phyloP scores from a whole-genome alignment of 1,140 invertebrate species.

The Dysdera silvatica region DNA sequence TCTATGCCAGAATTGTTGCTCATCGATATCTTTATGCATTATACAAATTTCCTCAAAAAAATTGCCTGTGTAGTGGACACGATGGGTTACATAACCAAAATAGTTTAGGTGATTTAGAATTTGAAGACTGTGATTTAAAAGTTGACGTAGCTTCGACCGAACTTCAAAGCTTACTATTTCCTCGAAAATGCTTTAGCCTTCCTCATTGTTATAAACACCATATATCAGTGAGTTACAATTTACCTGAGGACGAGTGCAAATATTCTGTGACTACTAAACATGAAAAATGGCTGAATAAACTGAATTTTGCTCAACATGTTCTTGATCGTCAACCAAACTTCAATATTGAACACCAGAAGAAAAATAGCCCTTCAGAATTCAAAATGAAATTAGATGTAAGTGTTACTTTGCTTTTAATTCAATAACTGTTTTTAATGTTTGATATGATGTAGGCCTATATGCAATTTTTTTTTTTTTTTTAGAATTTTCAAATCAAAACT shows the following conservation, averaged over 20 bases:
- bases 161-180: neutral
- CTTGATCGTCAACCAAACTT: no score
- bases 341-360: neutral
- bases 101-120: no score
- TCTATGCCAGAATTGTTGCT: neutral
- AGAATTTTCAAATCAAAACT: no score
- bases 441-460: no score
- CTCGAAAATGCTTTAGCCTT: neutral
- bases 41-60: neutral
- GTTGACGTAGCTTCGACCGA: neutral
- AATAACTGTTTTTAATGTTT: no score
- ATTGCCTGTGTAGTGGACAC: neutral
- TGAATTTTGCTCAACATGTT: no score
- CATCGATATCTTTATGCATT: neutral
- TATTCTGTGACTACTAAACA: neutral
- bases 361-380: neutral
- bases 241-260: neutral
- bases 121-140: neutral
- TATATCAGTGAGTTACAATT: neutral
- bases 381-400: conserved; percentile 2
- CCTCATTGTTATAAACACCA: neutral
- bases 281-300: neutral
- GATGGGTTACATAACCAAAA: neutral
- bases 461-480: no score
- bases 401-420: neutral